phyloP scores from a whole-genome alignment of 2,113 vertebrate species.

The Bostrychus sinensis region DNA sequence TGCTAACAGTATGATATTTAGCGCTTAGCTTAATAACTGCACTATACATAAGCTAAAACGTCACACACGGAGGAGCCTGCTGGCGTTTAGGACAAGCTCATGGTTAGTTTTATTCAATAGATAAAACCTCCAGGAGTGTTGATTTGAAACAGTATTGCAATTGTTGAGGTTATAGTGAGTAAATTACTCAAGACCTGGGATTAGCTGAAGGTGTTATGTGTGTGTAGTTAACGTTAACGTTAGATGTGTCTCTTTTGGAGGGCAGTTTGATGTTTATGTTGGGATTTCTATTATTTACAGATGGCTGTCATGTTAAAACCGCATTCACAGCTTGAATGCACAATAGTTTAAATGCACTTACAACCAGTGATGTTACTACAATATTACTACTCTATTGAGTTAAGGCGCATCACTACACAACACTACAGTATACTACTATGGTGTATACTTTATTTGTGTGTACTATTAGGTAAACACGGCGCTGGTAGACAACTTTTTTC shows the following conservation, averaged over 20 bases:
- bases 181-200: slow-evolving; percentile 33
- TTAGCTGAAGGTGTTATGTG: slow-evolving; percentile 33
- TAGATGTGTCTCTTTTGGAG: too few relatives aligned
- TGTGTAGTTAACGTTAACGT: fast-evolving
- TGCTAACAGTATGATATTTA: slow-evolving; percentile 48
- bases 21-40: slow-evolving; percentile 19
- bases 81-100: neutral
- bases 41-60: slow-evolving; percentile 6
- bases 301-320: too few relatives aligned
- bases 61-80: neutral
- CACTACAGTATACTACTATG: too few relatives aligned
- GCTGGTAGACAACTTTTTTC: neutral
- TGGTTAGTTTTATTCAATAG: neutral
- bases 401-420: too few relatives aligned
- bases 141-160: neutral
- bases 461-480: too few relatives aligned
- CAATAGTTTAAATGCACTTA: too few relatives aligned
- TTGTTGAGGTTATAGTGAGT: slow-evolving; percentile 9
- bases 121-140: neutral
- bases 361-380: too few relatives aligned
- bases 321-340: too few relatives aligned
- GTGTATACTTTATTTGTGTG: too few relatives aligned
- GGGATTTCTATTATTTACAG: too few relatives aligned
- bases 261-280: too few relatives aligned
- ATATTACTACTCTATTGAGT: too few relatives aligned